These are phyloP conservation scores for Euthynnus affinis DNA, from an alignment of 2,797 vertebrate genomes.

Conservation along the genomic window DNA sequence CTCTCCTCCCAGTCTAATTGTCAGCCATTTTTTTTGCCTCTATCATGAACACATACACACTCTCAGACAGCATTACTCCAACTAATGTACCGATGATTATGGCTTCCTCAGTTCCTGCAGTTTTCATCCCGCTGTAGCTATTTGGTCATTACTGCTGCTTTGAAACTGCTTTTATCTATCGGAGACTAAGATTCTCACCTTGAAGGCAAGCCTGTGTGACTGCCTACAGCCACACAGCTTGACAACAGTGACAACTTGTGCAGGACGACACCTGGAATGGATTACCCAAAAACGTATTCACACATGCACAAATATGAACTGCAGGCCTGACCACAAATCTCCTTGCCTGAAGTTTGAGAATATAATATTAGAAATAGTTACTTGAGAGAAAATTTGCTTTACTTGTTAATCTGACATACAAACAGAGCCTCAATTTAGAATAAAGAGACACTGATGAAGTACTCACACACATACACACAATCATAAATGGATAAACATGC, in stretches of 20 bases:
- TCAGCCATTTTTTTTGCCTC: neutral
- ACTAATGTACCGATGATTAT: constrained; percentile 38
- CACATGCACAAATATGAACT: constrained; percentile 5
- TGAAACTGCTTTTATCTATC: constrained; percentile 46
- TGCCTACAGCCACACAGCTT: constrained; percentile 48
- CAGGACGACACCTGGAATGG: neutral
- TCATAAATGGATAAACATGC: constrained; percentile 5
- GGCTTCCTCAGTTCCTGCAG: constrained; percentile 43
- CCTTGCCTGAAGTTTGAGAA: neutral
- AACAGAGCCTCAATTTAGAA: neutral
- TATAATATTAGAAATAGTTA: neutral
- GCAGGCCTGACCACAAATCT: neutral
- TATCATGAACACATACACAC: constrained; percentile 7
- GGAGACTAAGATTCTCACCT: constrained; percentile 57
- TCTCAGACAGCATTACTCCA: neutral
- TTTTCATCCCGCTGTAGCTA: constrained; percentile 18
- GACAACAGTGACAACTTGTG: constrained; percentile 31
- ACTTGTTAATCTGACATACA: constrained; percentile 12
- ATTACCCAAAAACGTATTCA: neutral
- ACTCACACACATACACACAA: neutral
- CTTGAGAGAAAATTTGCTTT: neutral
- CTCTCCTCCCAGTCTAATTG: neutral
- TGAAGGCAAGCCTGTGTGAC: constrained; percentile 48
- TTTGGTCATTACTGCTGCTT: constrained; percentile 39
- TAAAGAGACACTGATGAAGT: no score